Conservation (phyloP, 2,113 vertebrate genomes). For the Python bivittatus region DNA sequence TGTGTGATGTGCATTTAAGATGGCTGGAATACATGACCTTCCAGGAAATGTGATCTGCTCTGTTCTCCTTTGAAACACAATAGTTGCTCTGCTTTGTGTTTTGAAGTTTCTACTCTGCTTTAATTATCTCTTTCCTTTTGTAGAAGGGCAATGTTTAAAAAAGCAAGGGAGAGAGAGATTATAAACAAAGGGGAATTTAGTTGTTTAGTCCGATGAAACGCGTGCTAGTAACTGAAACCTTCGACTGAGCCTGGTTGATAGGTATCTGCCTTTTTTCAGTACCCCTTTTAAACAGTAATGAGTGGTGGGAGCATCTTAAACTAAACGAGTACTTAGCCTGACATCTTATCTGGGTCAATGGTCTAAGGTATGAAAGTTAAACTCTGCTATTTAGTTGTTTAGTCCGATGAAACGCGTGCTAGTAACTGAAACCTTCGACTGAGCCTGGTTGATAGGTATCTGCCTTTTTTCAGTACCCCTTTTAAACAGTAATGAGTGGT, state of each 20-base stretch:
- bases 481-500: constrained; percentile 73
- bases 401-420: constrained; percentile 72
- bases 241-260: constrained; percentile 72
- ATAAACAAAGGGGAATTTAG: constrained; percentile 72
- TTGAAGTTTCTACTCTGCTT: constrained; percentile 21
- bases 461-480: constrained; percentile 71
- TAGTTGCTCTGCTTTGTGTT: not conserved
- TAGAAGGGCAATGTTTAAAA: constrained; percentile 70
- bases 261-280: constrained; percentile 74
- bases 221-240: constrained; percentile 76
- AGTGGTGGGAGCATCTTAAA: constrained; percentile 70
- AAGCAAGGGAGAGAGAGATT: constrained; percentile 67
- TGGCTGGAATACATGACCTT: constrained; percentile 18
- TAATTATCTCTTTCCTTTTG: constrained; percentile 72
- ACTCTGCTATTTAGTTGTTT: constrained; percentile 81
- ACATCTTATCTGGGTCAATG: constrained; percentile 79
- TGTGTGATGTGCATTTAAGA: not conserved
- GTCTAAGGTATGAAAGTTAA: constrained; percentile 80
- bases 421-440: constrained; percentile 78
- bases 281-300: constrained; percentile 75
- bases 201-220: constrained; percentile 74
- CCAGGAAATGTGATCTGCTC: not conserved
- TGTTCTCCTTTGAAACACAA: not conserved
- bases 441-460: constrained; percentile 73
- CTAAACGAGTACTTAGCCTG: constrained; percentile 75